Evolutionary conservation across 2,888 invertebrate genomes (phyloP).

Genomic region (Lymantria dispar): DNA sequence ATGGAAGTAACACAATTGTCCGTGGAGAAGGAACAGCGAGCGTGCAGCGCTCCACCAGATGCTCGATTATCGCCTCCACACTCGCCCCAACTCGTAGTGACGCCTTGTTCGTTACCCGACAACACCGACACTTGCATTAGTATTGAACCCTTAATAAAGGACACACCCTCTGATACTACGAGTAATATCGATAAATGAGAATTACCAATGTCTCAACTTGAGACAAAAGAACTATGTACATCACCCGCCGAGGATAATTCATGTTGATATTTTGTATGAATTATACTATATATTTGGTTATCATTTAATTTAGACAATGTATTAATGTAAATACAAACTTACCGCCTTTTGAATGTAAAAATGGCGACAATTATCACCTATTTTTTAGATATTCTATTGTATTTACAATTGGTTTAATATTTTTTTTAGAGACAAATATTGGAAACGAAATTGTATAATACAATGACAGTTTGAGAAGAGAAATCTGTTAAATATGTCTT

Average conservation of each 20-base stretch:
- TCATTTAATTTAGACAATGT: conserved; percentile 24
- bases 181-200: conserved; percentile 44
- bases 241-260: conserved; percentile 17
- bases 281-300: conserved; percentile 57
- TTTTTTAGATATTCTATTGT: conserved; percentile 61
- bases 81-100: conserved; percentile 27
- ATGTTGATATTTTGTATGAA: conserved; percentile 58
- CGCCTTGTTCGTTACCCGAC: conserved; percentile 24
- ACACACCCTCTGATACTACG: conserved; percentile 18
- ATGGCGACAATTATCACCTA: conserved; percentile 54
- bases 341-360: conserved; percentile 55
- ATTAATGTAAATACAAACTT: conserved; percentile 28
- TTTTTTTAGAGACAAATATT: not conserved
- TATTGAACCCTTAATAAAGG: conserved; percentile 40
- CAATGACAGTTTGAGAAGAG: too few relatives aligned
- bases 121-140: conserved; percentile 52
- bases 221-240: conserved; percentile 4
- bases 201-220: not conserved
- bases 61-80: conserved; percentile 19
- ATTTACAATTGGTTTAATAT: conserved; percentile 2
- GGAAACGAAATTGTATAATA: not conserved
- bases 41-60: conserved; percentile 59
- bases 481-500: too few relatives aligned
- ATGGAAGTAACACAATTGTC: conserved; percentile 53
- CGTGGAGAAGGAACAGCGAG: conserved; percentile 50